These are phyloP conservation scores for Scotopteryx bipunctaria DNA, from an alignment of 2,888 invertebrate genomes.

Conservation along the genomic window DNA sequence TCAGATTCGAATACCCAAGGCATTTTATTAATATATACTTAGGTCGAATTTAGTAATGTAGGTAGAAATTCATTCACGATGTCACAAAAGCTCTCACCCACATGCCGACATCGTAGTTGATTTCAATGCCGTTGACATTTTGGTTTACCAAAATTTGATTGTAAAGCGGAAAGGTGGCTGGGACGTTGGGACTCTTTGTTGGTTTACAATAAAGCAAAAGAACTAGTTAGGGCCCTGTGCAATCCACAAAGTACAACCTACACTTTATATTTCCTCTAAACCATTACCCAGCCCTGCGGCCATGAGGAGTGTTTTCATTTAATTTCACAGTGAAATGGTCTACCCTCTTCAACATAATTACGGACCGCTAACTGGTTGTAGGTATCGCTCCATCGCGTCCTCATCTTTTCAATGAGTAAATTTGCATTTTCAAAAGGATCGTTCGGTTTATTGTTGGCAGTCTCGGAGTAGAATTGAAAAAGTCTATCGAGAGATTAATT, in stretches of 20 bases:
- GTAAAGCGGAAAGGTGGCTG: no score
- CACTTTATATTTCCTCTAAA: slow-evolving; percentile 42
- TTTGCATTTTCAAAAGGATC: slow-evolving; percentile 65
- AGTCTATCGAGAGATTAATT: slow-evolving; percentile 46
- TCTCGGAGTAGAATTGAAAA: slow-evolving; percentile 50
- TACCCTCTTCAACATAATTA: slow-evolving; percentile 71
- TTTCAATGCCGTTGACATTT: no score
- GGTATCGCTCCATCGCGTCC: slow-evolving; percentile 61
- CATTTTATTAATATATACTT: no score
- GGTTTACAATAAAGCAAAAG: not conserved
- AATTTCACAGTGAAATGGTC: slow-evolving; percentile 72
- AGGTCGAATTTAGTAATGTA: no score
- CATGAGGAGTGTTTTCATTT: slow-evolving; percentile 72
- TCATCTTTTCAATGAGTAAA: slow-evolving; percentile 57
- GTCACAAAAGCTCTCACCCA: no score
- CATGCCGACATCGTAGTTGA: no score
- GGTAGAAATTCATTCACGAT: no score
- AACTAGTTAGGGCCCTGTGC: not conserved
- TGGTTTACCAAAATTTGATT: no score
- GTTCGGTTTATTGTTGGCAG: slow-evolving; percentile 45
- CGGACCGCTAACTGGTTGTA: slow-evolving; percentile 59
- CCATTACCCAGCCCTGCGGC: slow-evolving; percentile 43
- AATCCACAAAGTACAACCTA: slow-evolving; percentile 8
- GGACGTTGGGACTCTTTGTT: no score
- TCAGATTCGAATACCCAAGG: no score